Evolutionary conservation across 2,888 invertebrate species (phyloP).

Genomic region (Netelia virgata): DNA sequence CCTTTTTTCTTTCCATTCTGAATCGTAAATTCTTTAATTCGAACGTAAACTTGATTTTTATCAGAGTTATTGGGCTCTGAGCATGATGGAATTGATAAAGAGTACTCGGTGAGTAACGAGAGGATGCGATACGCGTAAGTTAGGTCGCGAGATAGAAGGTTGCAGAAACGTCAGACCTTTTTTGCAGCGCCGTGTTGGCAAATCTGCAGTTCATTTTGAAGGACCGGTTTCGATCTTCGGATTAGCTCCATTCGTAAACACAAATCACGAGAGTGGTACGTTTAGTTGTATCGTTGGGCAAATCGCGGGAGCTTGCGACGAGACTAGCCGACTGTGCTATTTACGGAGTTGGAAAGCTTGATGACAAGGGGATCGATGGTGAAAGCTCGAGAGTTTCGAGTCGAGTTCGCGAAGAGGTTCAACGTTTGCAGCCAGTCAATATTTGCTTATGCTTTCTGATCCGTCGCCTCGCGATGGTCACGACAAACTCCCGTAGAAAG

Average conservation of each 20-base stretch:
- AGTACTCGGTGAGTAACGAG: neutral
- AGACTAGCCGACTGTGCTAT: conserved; percentile 5
- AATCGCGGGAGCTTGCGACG: conserved; percentile 26
- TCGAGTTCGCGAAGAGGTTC: conserved; percentile 70
- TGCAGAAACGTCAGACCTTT: conserved; percentile 4
- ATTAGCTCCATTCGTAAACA: conserved; percentile 36
- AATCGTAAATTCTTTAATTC: conserved; percentile 39
- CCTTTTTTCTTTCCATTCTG: conserved; percentile 4
- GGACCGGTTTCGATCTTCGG: neutral
- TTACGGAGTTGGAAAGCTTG: conserved; percentile 15
- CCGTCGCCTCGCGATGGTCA: conserved; percentile 69
- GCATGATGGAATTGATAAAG: neutral
- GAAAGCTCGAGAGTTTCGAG: conserved; percentile 49
- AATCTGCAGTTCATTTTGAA: neutral
- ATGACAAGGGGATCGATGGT: conserved; percentile 32
- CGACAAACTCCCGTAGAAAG: neutral
- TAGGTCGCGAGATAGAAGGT: too few species aligned
- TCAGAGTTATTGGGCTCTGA: neutral
- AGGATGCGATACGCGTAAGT: too few species aligned
- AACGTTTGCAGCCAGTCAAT: conserved; percentile 73
- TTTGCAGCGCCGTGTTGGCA: neutral
- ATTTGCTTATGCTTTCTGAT: conserved; percentile 75
- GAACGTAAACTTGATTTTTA: conserved; percentile 5
- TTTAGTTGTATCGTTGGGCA: conserved; percentile 13
- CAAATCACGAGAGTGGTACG: conserved; percentile 25